Base-by-base conservation (phyloP, 2,888 invertebrate genomes). In the Hyles lineata region DNA sequence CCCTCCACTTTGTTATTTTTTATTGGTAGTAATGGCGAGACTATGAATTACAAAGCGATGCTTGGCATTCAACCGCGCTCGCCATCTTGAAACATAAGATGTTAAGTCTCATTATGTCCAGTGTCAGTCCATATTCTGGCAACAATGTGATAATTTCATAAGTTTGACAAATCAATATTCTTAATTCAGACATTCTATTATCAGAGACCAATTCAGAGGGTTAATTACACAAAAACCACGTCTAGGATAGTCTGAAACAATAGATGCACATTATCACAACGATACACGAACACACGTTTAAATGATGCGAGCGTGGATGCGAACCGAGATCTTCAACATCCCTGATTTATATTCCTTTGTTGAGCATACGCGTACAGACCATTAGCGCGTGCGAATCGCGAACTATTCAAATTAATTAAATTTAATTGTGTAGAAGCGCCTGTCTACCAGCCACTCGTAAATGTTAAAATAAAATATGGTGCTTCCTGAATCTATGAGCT, bases 341-440 rank as follows among this genome's bases (percentile, higher is more conserved):
- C 67, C 67, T 67, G 67, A 90, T 90, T 91, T 89, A 91, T 89
- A 88, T 82, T 85, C 86, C 85, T 89, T 88, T 87, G 88, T 85
- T 85, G 83, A 84, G 87, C 87, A 90, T 87, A 89, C 89, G 89
- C 88, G 88, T 88, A 85, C 87, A 82, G 86, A 84, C 92, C 92
- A 93, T 93, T 93, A 92, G 88, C 88, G 87, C 80, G 80, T 84
- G 84, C 88, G 88, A 89, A 88, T 91, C 87, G 92, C 90, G 83
- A 93, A 93, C 92, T 93, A 92, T 93, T 92, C 90, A 87, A 91
- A 92, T 92, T 93, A 93, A 93, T 93, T 93, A 90, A 92, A 92
- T 91, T 93, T 92, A 93, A 93, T 92, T 92, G 92, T 92, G 89
- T 89, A 89, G 91, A 92, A 92, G 35, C 62, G 50, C 63, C 60